Evolutionary conservation across 2,888 invertebrate genomes (phyloP).

Genomic region (Parthenolecanium corni): DNA sequence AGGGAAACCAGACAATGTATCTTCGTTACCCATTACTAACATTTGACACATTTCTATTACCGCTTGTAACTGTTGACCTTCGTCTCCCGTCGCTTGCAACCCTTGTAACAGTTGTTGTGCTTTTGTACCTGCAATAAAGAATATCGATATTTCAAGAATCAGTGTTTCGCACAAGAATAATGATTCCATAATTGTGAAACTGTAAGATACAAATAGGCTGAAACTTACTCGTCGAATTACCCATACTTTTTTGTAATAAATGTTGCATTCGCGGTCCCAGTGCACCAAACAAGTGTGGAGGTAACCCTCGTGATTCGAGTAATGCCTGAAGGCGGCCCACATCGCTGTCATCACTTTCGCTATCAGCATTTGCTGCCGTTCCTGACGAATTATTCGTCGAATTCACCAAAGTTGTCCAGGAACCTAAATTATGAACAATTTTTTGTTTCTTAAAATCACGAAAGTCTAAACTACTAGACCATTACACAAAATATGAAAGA

Average conservation of each 20-base stretch:
- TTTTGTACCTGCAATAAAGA: conserved; percentile 56
- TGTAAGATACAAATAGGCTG: neutral
- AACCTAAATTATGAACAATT: neutral
- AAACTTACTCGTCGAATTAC: conserved; percentile 50
- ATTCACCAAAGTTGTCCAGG: conserved; percentile 22
- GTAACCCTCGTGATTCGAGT: conserved; percentile 84
- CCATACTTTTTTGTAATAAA: conserved; percentile 80
- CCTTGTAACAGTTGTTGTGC: conserved; percentile 87
- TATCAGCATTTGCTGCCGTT: conserved; percentile 35
- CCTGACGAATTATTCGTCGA: conserved; percentile 4
- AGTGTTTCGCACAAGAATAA: neutral
- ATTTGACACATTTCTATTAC: conserved; percentile 98
- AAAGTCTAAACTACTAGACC: neutral
- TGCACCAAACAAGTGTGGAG: conserved; percentile 93
- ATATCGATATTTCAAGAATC: neutral
- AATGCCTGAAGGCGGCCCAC: conserved; percentile 90
- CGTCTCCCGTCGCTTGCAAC: conserved; percentile 84
- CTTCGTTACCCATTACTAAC: conserved; percentile 97
- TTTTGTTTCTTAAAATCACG: neutral
- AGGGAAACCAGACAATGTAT: conserved; percentile 94
- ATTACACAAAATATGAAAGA: neutral
- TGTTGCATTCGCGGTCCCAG: conserved; percentile 95
- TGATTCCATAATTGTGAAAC: neutral
- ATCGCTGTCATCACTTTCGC: conserved; percentile 83
- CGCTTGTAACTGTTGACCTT: conserved; percentile 89